Evolutionary conservation across 2,113 vertebrate species (phyloP).

Genomic region (Ictalurus furcatus): DNA sequence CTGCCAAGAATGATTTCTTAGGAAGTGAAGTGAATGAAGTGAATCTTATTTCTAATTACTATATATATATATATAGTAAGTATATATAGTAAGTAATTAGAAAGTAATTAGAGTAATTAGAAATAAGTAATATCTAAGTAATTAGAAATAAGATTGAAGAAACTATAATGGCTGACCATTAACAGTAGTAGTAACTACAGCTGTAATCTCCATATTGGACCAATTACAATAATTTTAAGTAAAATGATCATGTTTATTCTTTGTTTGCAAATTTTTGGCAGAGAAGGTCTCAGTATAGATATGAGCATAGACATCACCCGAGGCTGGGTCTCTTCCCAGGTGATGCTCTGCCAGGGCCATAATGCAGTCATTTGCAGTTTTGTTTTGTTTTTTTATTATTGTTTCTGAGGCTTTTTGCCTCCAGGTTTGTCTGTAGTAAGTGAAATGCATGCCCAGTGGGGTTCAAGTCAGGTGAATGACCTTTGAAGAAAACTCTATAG

Average conservation of each 20-base stretch:
- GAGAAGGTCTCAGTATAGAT: background rate
- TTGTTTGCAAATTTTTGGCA: background rate
- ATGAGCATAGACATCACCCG: background rate
- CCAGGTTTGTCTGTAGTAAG: background rate
- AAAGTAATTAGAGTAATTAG: too few species aligned
- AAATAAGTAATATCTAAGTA: too few species aligned
- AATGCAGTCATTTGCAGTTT: slow-evolving; percentile 8
- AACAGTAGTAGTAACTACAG: background rate
- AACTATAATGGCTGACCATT: background rate
- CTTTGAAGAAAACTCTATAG: background rate
- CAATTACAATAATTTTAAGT: background rate
- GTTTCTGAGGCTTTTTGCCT: background rate
- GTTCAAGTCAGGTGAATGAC: background rate
- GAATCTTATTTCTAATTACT: background rate
- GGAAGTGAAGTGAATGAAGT: background rate
- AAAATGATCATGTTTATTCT: background rate
- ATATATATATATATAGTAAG: too few species aligned
- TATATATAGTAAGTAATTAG: too few species aligned
- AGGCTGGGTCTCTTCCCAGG: background rate
- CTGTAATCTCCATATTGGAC: background rate
- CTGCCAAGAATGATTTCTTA: background rate
- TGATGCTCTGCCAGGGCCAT: background rate
- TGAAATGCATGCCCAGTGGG: background rate
- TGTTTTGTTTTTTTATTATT: background rate
- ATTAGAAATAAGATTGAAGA: too few species aligned